Evolutionary conservation across 2,888 invertebrate species (phyloP), one percentile per base, ranked within the genome.

Genomic region (Allygus modestus): DNA sequence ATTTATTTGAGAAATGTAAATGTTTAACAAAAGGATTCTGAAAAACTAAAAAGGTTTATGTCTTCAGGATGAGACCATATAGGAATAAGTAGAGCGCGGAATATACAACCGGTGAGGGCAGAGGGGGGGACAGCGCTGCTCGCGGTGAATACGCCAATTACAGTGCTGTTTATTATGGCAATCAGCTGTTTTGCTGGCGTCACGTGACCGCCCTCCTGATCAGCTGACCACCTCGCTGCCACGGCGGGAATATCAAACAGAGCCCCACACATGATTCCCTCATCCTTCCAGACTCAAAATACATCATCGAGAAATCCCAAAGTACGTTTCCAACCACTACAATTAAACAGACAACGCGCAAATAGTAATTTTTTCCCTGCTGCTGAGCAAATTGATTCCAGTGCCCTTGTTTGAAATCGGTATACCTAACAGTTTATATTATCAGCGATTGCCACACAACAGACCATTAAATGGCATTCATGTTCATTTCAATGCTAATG

Each of bases 151-250:
- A 77, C 77, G 77, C 77, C 77, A 77, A 51, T 77, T 46, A 51
- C 77, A 43, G 20, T 23, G 77, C 77, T 77, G 77, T 77, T 77
- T 77, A 77, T 77, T 77, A 77, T 77, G 77, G 77, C 51, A 43
- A 77, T 77, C 77, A 77, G 77, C 77, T 77, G 77, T 77, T 77
- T 46, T 28, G 77, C 43, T 28, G 51, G 46, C 17, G 43, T 46
- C 77, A 77, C 41, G 28, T 77, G 77, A 77, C 77, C 77, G 28
- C 46, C 77, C 41, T 43, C 20, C 43, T 43, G 73, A 65, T 65
- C 73, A 73, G 37, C 43, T 37, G 43, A 73, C 43, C 43, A 41
- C 73, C 20, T 20, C 65, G 31, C 41, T 15, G 31, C 51, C 51
- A 77, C 77, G 26, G 51, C 51, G 46, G 23, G 77, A 77, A 77